Conservation (phyloP, 2,888 invertebrate genomes). For the Coleophora flavipennella region DNA sequence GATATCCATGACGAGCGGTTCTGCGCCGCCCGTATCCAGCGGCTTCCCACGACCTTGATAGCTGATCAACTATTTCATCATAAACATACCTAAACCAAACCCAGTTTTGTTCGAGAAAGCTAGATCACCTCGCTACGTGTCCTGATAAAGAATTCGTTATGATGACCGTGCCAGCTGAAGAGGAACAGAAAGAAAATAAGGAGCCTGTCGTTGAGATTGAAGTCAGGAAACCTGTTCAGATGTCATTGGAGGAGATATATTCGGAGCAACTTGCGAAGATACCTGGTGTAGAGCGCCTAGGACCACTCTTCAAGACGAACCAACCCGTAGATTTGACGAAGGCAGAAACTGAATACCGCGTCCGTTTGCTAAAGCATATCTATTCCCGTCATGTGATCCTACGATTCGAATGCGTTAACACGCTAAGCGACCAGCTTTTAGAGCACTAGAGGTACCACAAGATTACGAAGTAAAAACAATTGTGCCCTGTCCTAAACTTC, state of each 20-base stretch:
- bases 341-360: conserved; percentile 96
- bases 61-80: conserved; percentile 84
- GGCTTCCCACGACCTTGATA: too few relatives aligned
- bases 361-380: conserved; percentile 94
- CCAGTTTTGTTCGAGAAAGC: conserved; percentile 91
- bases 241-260: conserved; percentile 91
- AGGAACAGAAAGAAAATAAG: conserved; percentile 87
- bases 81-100: conserved; percentile 84
- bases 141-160: conserved; percentile 87
- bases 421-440: conserved; percentile 93
- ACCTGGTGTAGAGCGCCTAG: conserved; percentile 88
- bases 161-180: conserved; percentile 86
- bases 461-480: conserved; percentile 82
- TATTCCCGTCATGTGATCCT: conserved; percentile 89
- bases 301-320: conserved; percentile 91
- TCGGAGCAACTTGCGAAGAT: conserved; percentile 85
- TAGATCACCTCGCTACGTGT: conserved; percentile 81
- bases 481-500: conserved; percentile 81
- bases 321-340: conserved; percentile 93
- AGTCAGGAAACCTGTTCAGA: conserved; percentile 87
- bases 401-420: conserved; percentile 98
- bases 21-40: too few relatives aligned
- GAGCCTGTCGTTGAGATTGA: conserved; percentile 78
- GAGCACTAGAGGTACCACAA: conserved; percentile 89
- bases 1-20: too few relatives aligned